Evolutionary conservation across 2,113 vertebrate genomes (phyloP), one percentile per base, ranked within the genome.

Genomic region (Mungos mungo): DNA sequence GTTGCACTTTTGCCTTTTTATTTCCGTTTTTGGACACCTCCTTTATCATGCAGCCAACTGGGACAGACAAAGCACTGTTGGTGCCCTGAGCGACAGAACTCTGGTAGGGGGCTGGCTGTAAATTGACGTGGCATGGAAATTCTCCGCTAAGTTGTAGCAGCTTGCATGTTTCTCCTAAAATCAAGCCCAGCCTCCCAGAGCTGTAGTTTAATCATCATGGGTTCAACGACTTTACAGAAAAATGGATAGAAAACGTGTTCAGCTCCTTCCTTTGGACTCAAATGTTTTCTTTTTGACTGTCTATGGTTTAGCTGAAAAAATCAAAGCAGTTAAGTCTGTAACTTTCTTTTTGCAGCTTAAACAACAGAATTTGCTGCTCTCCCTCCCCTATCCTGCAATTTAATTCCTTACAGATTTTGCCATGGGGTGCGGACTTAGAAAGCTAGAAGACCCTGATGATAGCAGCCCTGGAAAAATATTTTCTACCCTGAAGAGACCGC

Each of bases 381-480:
- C 92, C 90, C 71, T 84, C 74, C 94, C 88, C 96, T 98, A 96
- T 97, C 96, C 97, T 97, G 98, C 41, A 19, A 69, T 96, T 97
- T 98, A 98, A 97, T 98, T 93, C 93, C 74, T 98, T 97, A 82
- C 98, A 98, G 98, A 97, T 97, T 96, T 97, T 98, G 98, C 98
- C 97, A 99, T 99, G 99, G 99, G 99, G 99, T 99, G 99, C 98
- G 99, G 99, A 98, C 98, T 99, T 94, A 98, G 99, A 97, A 99
- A 99, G 97, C 99, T 99, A 97, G 99, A 99, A 97, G 99, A 99
- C 97, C 99, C 99, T 88, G 99, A 99, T 99, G 99, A 99, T 98
- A 99, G 99, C 98, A 99, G 99, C 96, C 99, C 99, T 96, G 99
- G 99, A 98, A 99, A 99, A 98, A 99, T 99, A 96, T 99, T 99